Evolutionary conservation across 2,888 invertebrate genomes (phyloP).

Genomic region (Drosophila longiperda): DNA sequence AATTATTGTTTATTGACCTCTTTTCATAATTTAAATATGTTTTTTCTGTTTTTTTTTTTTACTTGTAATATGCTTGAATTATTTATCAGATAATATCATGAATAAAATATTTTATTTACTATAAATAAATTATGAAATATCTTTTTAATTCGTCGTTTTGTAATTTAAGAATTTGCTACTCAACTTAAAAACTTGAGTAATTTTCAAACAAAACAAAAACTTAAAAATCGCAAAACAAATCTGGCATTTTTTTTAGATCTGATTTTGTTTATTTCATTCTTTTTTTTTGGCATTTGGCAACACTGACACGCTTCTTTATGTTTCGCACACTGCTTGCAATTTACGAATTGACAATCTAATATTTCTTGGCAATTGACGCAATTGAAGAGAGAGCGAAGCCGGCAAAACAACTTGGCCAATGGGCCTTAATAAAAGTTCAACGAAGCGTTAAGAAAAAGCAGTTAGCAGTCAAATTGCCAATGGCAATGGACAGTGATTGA

Average conservation of each 20-base stretch:
- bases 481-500: constrained; percentile 63
- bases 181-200: background rate
- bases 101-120: background rate
- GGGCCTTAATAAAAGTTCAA: constrained; percentile 70
- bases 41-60: background rate
- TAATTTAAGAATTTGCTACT: background rate
- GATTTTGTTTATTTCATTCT: background rate
- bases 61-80: background rate
- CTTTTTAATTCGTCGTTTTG: background rate
- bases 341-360: constrained; percentile 74
- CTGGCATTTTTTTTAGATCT: background rate
- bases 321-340: constrained; percentile 57
- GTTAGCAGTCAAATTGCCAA: constrained; percentile 70
- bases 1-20: background rate
- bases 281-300: constrained; percentile 6
- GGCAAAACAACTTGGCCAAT: constrained; percentile 47
- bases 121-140: background rate
- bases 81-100: background rate
- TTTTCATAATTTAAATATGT: background rate
- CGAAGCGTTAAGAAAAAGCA: constrained; percentile 78
- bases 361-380: constrained; percentile 61
- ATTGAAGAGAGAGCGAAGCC: background rate
- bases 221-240: background rate
- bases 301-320: constrained; percentile 70
- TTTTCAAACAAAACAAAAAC: background rate